Evolutionary conservation across 2,888 invertebrate genomes (phyloP).

Genomic region (Caradrina clavipalpis): DNA sequence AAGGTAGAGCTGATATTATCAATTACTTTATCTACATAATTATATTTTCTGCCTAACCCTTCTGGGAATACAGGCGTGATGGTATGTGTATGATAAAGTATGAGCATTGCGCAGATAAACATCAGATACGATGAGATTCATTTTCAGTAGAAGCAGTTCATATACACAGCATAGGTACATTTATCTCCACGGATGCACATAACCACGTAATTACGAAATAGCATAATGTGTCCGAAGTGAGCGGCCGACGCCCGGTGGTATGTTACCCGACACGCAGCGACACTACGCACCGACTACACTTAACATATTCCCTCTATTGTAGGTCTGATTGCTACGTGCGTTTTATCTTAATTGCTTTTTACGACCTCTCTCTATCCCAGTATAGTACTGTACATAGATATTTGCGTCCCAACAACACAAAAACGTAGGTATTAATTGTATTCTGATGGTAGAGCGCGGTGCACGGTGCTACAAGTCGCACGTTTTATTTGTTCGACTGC

Average conservation of each 20-base stretch:
- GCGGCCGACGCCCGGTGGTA: constrained; percentile 1
- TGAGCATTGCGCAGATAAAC: not conserved
- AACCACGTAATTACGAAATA: constrained; percentile 23
- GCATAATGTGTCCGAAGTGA: constrained; percentile 3
- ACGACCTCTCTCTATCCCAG: constrained; percentile 37
- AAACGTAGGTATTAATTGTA: constrained; percentile 37
- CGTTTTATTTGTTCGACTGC: constrained; percentile 48
- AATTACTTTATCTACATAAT: constrained; percentile 1
- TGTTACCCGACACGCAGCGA: constrained; percentile 23
- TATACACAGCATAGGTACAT: constrained; percentile 7
- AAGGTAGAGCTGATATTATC: not conserved
- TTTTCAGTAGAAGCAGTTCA: constrained; percentile 15
- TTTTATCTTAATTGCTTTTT: constrained; percentile 62
- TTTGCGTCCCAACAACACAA: constrained; percentile 49
- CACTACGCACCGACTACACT: constrained; percentile 24
- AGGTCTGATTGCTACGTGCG: constrained; percentile 39
- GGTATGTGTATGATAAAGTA: not conserved
- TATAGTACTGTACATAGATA: constrained; percentile 12
- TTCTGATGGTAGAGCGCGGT: not conserved
- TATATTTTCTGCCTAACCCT: no score
- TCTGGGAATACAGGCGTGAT: no score
- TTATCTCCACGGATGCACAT: constrained; percentile 25
- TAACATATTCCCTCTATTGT: constrained; percentile 41
- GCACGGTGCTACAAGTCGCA: constrained; percentile 29
- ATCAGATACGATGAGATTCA: not conserved